Conservation (phyloP, 2,888 invertebrate species). For the Lochmaea capreae region DNA sequence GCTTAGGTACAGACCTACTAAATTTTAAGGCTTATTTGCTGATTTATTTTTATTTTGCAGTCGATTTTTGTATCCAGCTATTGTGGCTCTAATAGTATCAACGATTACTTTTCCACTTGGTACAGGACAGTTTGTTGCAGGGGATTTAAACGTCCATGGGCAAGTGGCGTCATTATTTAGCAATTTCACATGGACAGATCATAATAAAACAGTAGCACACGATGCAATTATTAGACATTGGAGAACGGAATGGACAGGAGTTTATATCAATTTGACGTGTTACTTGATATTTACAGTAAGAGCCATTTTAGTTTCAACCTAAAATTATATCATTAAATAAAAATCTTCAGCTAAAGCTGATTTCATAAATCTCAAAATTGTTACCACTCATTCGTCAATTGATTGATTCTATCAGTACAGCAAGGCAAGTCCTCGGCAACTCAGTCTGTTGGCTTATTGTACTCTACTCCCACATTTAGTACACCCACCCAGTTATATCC, state of each 20-base stretch:
- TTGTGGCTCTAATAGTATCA: conserved; percentile 86
- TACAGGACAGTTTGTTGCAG: conserved; percentile 91
- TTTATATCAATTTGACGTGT: conserved; percentile 86
- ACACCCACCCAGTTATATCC: too few species aligned
- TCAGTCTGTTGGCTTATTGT: too few species aligned
- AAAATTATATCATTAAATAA: too few species aligned
- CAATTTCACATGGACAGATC: conserved; percentile 95
- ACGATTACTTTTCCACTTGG: conserved; percentile 93
- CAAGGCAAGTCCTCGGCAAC: too few species aligned
- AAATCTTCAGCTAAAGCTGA: too few species aligned
- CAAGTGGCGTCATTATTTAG: conserved; percentile 86
- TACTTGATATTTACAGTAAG: conserved; percentile 86
- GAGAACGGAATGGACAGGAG: conserved; percentile 82
- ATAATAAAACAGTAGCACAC: conserved; percentile 84
- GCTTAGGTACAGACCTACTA: too few species aligned
- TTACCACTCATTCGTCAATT: too few species aligned
- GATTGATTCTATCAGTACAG: too few species aligned
- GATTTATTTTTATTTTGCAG: conserved; percentile 63
- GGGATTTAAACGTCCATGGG: conserved; percentile 64
- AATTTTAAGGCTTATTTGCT: too few species aligned
- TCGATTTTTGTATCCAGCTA: conserved; percentile 90
- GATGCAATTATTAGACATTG: conserved; percentile 88
- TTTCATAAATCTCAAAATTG: too few species aligned
- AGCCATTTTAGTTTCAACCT: background rate
- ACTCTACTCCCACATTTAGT: too few species aligned